Percentiles rank a stretch among this genome's conserved stretches.
These are phyloP conservation scores for Myathropa florea DNA, from an alignment of 2,888 invertebrate species.

Conservation along the genomic window DNA sequence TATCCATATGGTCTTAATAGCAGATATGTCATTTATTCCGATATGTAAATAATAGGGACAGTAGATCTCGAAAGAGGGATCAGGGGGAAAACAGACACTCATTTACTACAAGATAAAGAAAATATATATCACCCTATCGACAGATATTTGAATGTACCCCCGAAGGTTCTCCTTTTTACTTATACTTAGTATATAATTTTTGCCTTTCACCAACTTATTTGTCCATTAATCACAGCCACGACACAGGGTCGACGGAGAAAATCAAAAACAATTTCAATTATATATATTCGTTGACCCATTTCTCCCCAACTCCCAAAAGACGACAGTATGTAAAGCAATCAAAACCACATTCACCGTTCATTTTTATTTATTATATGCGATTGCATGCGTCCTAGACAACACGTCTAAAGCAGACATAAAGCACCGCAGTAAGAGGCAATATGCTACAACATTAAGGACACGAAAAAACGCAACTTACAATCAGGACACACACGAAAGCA, in stretches of 20 bases:
- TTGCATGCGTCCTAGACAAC: neutral
- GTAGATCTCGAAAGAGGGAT: no score
- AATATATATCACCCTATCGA: no score
- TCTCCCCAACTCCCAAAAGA: neutral
- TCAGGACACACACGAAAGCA: neutral
- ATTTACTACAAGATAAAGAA: no score
- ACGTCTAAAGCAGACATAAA: neutral
- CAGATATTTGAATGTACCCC: no score
- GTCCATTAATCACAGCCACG: no score
- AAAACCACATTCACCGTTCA: neutral
- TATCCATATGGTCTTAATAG: no score
- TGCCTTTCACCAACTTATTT: no score
- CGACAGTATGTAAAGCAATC: neutral
- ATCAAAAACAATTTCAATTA: neutral
- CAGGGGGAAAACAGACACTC: no score
- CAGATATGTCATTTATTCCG: no score
- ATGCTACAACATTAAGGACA: neutral
- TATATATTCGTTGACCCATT: neutral
- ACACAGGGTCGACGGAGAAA: neutral
- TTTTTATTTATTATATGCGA: neutral
- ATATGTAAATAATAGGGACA: no score
- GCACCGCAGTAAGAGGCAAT: neutral
- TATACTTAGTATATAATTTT: no score
- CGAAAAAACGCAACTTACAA: neutral
- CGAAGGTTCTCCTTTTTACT: no score